Evolutionary conservation across 2,797 vertebrate species (phyloP).

Genomic region (Mormyrus hasselquistii): DNA sequence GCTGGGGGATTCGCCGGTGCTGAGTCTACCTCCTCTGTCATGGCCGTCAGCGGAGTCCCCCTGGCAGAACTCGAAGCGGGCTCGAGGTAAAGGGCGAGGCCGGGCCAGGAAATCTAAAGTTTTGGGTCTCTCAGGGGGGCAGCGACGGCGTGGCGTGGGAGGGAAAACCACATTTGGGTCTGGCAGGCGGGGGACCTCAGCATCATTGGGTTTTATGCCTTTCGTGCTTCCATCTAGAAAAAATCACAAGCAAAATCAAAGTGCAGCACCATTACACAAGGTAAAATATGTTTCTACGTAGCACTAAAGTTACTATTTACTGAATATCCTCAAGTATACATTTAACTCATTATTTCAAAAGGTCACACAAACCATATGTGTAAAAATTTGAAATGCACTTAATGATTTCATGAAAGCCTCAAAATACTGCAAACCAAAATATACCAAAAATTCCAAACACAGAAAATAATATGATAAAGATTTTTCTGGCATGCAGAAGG

Average conservation of each 20-base stretch:
- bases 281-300: neutral
- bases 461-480: neutral
- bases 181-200: conserved; percentile 82
- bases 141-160: conserved; percentile 86
- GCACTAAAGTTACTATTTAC: neutral
- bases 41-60: conserved; percentile 63
- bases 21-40: conserved; percentile 54
- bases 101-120: conserved; percentile 88
- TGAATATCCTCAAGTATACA: neutral
- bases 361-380: neutral
- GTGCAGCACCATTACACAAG: neutral
- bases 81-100: conserved; percentile 82
- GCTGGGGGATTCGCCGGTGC: conserved; percentile 70
- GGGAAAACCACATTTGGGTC: conserved; percentile 89
- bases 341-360: neutral
- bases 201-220: conserved; percentile 67
- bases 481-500: neutral
- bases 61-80: conserved; percentile 79
- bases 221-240: conserved; percentile 67
- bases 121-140: conserved; percentile 86
- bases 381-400: neutral
- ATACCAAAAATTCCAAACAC: neutral
- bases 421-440: neutral
- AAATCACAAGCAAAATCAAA: neutral
- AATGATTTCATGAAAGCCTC: neutral